Conservation (phyloP, 2,888 invertebrate species). For the Orthosia incerta region DNA sequence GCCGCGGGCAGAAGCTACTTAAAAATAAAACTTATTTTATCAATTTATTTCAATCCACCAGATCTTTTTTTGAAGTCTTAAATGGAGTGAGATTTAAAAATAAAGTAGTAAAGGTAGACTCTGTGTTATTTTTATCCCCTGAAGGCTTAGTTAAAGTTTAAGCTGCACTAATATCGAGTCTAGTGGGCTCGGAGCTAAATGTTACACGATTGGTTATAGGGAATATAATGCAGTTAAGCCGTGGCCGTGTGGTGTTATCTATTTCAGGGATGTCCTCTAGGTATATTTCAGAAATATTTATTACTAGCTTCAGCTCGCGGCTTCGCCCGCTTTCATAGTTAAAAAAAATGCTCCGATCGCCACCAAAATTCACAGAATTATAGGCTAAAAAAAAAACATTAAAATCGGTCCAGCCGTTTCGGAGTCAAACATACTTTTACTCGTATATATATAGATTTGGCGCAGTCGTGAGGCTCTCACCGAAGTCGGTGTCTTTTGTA, state of each 20-base stretch:
- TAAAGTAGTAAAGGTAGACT: slow-evolving; percentile 17
- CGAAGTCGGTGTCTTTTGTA: too few species aligned
- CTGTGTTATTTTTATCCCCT: slow-evolving; percentile 32
- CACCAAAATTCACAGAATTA: too few species aligned
- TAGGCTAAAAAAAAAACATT: too few species aligned
- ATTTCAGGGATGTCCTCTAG: background rate
- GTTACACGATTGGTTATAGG: background rate
- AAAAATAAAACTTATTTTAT: background rate
- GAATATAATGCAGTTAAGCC: background rate
- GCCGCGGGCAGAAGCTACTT: too few species aligned
- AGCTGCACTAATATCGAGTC: slow-evolving; percentile 4
- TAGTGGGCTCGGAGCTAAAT: background rate
- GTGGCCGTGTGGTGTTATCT: background rate
- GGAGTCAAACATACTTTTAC: too few species aligned
- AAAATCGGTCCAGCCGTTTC: too few species aligned
- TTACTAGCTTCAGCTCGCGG: too few species aligned
- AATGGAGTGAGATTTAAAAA: slow-evolving; percentile 32
- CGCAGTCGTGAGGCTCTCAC: too few species aligned
- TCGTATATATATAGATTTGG: too few species aligned
- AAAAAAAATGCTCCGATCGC: too few species aligned
- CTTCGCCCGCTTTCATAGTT: too few species aligned
- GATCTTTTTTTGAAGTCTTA: slow-evolving; percentile 16
- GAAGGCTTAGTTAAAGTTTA: slow-evolving; percentile 16
- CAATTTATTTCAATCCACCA: slow-evolving; percentile 1
- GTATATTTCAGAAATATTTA: background rate